Evolutionary conservation across 2,797 vertebrate genomes (phyloP).

Genomic region (Bradypodion ventrale): DNA sequence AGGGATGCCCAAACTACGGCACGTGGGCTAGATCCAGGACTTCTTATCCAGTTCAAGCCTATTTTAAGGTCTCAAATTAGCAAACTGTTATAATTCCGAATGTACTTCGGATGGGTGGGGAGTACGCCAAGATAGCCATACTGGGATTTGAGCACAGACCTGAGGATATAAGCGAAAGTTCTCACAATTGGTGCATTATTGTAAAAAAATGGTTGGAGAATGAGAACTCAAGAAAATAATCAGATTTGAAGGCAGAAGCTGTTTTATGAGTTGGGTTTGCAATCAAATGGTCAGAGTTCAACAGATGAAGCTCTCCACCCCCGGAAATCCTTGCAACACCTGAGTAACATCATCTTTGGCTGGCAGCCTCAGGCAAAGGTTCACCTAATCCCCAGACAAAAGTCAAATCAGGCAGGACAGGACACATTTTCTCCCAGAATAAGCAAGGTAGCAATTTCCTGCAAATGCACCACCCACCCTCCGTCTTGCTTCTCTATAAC

Average conservation of each 20-base stretch:
- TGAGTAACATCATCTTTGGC: constrained; percentile 15
- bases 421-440: constrained; percentile 17
- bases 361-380: constrained; percentile 16
- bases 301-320: constrained; percentile 11
- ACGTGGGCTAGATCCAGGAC: too few relatives aligned
- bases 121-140: neutral
- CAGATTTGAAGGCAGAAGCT: neutral
- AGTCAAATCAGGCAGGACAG: constrained; percentile 26
- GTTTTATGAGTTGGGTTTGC: constrained; percentile 5
- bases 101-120: neutral
- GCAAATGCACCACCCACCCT: neutral
- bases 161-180: neutral
- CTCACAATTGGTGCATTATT: neutral
- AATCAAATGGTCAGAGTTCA: neutral
- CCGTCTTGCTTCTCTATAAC: neutral
- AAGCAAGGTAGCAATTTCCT: constrained; percentile 24
- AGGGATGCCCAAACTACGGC: too few relatives aligned
- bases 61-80: neutral
- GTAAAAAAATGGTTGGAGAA: neutral
- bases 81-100: neutral
- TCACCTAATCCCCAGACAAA: constrained; percentile 34
- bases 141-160: neutral
- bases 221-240: neutral
- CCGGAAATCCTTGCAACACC: constrained; percentile 31
- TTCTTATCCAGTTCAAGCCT: neutral